Evolutionary conservation across 2,113 vertebrate genomes (phyloP).

Genomic region (Cebus imitator): DNA sequence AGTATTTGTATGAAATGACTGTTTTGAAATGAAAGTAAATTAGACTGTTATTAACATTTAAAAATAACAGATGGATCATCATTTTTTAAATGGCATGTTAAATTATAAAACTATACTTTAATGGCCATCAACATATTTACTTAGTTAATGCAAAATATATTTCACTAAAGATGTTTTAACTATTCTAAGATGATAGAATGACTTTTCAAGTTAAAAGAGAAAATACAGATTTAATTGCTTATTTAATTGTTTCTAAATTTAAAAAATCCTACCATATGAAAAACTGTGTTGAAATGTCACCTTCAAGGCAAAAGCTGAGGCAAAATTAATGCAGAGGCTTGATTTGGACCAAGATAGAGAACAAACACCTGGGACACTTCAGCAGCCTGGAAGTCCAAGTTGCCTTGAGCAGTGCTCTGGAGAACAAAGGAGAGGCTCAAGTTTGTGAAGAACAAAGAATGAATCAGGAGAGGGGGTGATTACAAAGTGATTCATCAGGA

Average conservation of each 20-base stretch:
- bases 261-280: background rate
- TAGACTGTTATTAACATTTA: background rate
- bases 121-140: background rate
- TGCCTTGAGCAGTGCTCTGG: too few relatives aligned
- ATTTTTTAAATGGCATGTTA: background rate
- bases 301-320: too few relatives aligned
- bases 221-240: background rate
- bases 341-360: too few relatives aligned
- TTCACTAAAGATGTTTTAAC: background rate
- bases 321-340: too few relatives aligned
- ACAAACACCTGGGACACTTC: too few relatives aligned
- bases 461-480: too few relatives aligned
- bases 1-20: background rate
- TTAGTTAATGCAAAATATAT: background rate
- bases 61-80: background rate
- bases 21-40: conserved; percentile 1
- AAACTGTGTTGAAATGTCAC: background rate
- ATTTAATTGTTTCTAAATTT: background rate
- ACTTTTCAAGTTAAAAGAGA: background rate
- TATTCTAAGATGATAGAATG: background rate
- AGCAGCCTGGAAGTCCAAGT: too few relatives aligned
- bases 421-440: too few relatives aligned
- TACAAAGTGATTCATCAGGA: too few relatives aligned
- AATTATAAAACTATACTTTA: background rate
- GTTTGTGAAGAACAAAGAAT: too few relatives aligned